Conservation (phyloP, 2,888 invertebrate species). For the Ophion obscuratus region DNA sequence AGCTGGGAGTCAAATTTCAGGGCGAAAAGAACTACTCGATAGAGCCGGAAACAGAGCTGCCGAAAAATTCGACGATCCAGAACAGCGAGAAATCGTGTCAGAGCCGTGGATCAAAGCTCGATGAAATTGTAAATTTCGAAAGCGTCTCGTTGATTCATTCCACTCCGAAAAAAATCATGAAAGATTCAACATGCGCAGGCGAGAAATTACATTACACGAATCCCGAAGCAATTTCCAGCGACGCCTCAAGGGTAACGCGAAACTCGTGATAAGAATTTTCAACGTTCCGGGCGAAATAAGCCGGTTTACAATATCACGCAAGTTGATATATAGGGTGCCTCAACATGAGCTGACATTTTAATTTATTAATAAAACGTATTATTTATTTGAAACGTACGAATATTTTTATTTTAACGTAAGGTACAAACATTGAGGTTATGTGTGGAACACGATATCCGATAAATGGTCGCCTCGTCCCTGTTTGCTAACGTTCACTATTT, state of each 20-base stretch:
- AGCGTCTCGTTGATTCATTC: slow-evolving; percentile 33
- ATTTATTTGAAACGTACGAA: too few relatives aligned
- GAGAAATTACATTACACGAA: slow-evolving; percentile 1
- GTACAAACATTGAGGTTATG: too few relatives aligned
- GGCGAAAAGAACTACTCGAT: background rate
- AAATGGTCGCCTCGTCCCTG: too few relatives aligned
- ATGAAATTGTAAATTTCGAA: slow-evolving; percentile 34
- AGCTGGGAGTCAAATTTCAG: background rate
- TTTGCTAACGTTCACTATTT: too few relatives aligned
- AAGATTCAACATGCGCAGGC: slow-evolving; percentile 33
- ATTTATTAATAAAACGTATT: too few relatives aligned
- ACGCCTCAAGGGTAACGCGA: slow-evolving; percentile 43
- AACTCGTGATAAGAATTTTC: slow-evolving; percentile 44
- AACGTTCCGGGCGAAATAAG: background rate
- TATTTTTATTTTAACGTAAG: too few relatives aligned
- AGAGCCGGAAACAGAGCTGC: background rate
- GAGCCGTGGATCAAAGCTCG: background rate
- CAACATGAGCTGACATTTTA: too few relatives aligned
- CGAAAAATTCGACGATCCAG: background rate
- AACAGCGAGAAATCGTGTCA: background rate
- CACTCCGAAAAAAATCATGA: slow-evolving; percentile 28
- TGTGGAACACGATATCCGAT: too few relatives aligned
- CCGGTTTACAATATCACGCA: slow-evolving; percentile 2
- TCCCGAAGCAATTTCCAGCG: slow-evolving; percentile 52
- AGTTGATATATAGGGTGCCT: background rate